Percentiles rank a stretch among this genome's conserved stretches.
Conservation (phyloP, 1,140 invertebrate genomes). For the Diploscapter pachys region DNA sequence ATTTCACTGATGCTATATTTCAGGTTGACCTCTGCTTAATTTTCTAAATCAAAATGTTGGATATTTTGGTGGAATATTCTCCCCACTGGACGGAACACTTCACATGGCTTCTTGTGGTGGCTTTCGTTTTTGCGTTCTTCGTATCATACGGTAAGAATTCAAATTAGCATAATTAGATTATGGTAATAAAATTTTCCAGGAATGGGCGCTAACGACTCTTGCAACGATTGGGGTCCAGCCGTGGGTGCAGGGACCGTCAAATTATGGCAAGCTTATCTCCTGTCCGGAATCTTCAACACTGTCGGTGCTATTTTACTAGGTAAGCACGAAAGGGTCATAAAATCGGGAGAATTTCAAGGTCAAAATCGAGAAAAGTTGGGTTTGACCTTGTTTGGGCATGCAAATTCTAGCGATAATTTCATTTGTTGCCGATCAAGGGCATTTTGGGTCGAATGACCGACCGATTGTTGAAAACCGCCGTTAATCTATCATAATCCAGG, state of each 20-base stretch:
- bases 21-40: too few relatives aligned
- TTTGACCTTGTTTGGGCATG: too few relatives aligned
- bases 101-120: constrained; percentile 34
- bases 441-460: too few relatives aligned
- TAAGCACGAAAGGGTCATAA: neutral
- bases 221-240: constrained; percentile 34
- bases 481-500: too few relatives aligned
- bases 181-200: neutral
- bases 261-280: constrained; percentile 33
- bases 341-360: too few relatives aligned
- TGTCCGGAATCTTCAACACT: constrained; percentile 33
- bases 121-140: constrained; percentile 34
- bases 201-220: constrained; percentile 36
- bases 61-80: constrained; percentile 17
- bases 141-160: constrained; percentile 28
- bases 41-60: constrained; percentile 11
- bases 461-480: too few relatives aligned
- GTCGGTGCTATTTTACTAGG: constrained; percentile 29
- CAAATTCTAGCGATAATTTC: too few relatives aligned
- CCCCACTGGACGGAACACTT: constrained; percentile 28
- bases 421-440: too few relatives aligned
- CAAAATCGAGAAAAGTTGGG: too few relatives aligned
- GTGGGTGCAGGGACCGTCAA: constrained; percentile 34
- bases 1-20: too few relatives aligned
- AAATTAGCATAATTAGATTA: neutral